Evolutionary conservation across 2,113 vertebrate genomes (phyloP).

Genomic region (Halichoeres trimaculatus): DNA sequence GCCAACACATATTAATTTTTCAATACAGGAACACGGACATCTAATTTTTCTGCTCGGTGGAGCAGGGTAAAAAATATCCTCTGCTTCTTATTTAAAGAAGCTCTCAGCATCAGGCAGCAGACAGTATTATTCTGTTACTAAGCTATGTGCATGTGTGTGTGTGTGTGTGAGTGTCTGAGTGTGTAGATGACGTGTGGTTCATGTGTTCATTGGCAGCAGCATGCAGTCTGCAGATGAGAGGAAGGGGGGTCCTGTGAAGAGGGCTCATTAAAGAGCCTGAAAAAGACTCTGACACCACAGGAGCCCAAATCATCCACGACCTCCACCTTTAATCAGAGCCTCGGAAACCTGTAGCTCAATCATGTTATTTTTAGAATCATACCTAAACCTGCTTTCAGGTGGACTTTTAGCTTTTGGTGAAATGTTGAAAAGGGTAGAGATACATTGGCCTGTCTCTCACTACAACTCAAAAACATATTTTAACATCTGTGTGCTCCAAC

Average conservation of each 20-base stretch:
- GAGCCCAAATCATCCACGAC: slow-evolving; percentile 47
- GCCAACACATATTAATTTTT: slow-evolving; percentile 31
- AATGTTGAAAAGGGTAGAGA: no score
- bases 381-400: not conserved
- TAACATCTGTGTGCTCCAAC: no score
- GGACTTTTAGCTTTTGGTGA: not conserved
- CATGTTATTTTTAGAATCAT: not conserved
- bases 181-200: not conserved
- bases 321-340: slow-evolving; percentile 51
- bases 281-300: slow-evolving; percentile 44
- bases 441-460: not conserved
- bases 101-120: not conserved
- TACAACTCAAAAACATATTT: not conserved
- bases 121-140: not conserved
- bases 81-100: slow-evolving; percentile 7
- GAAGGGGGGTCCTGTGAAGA: slow-evolving; percentile 29
- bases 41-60: slow-evolving; percentile 34
- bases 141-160: not conserved
- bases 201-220: slow-evolving; percentile 2
- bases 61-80: slow-evolving; percentile 24
- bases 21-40: slow-evolving; percentile 5
- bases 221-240: slow-evolving; percentile 15
- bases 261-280: slow-evolving; percentile 58
- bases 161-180: not conserved
- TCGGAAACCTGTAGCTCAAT: slow-evolving; percentile 8